Base-by-base conservation (phyloP, 2,797 vertebrate genomes). In the Thunnus albacares region DNA sequence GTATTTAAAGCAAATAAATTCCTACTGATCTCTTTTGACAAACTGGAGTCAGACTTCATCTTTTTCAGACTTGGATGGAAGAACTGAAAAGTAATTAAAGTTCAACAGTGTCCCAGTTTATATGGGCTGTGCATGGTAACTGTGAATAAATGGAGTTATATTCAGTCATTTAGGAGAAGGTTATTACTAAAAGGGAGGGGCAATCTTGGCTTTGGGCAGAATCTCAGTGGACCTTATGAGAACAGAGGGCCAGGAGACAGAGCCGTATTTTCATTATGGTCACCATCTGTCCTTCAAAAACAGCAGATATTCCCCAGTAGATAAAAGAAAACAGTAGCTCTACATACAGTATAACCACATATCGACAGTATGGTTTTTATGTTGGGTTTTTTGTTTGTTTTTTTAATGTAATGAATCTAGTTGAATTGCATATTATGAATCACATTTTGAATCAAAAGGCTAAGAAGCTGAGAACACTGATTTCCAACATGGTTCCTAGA, bases 1-100 rank as follows among this genome's bases (percentile, higher is more conserved):
- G 91, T 94, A 91, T 93, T 95, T 92, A 86, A 90, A 93, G 92
- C 89, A 92, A 93, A 92, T 95, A 95, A 96, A 96, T 95, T 95
- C 91, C 92, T 93, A 94, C 92, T 95, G 94, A 94, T 95, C 92
- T 93, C 88, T 95, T 95, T 95, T 93, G 93, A 94, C 90, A 94
- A 92, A 91, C 77, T 72, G 78, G 77, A 82, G 88, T 94, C 81
- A 49, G 87, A 69, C 65, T 60, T 88, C 43, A 74, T 90, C 17
- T 82, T 86, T 83, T 70, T 83, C 22, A 53, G 43, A 77, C 33
- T 62, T 80, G 28, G 12, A 74, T 24, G 47, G 55, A 59, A 68
- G 62, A 80, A 67, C 72, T 83, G 61, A 82, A 75, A 81, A 78
- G 15, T 41, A 65, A 89, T 83, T 73, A 38, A 88, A 91, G 64